Base-by-base conservation (phyloP, 2,888 invertebrate genomes). In the Lycia hirtaria region DNA sequence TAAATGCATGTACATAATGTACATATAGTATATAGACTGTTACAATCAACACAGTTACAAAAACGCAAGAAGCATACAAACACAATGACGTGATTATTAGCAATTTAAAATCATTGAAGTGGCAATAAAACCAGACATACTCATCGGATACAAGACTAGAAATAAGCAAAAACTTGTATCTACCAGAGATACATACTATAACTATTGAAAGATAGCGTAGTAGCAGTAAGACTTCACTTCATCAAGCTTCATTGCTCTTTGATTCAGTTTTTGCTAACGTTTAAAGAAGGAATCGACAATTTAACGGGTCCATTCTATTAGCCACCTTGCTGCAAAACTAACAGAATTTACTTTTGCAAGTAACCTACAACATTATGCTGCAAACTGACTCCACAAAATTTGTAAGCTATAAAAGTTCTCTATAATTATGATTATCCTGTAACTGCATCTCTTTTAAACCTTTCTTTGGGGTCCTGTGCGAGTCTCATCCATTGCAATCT, bases 241-340 rank as follows among this genome's bases (percentile, higher is more conserved):
- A n/a, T n/a, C 48, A 48, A 44, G 60, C 52, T 30, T 15, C 44
- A 60, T 45, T 53, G 56, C 32, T 37, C 14, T 22, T 50, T 50
- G 15, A 4, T 22, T 38, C 20, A 43, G 40, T 54, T 50, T 50
- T 49, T 50, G 20, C 41, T 32, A 26, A 14, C 15, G 28, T 24
- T 28, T 48, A 37, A 50, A 44, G 17, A 35, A 19, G 38, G 24
- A 51, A 30, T 45, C 38, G 26, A 40, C 33, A 41, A 51, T 44
- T 38, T 40, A 14, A 52, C 32, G 50, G 32, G 6, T 17, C 20
- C n/a, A n/a, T n/a, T n/a, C n/a, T n/a, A n/a, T n/a, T n/a, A n/a
- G n/a, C n/a, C n/a, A n/a, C n/a, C 47, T 5, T 48, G 19, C 12
- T 56, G 64, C 41, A 45, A 22, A 40, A 35, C 35, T 35, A 35